Percentiles rank a stretch among this genome's conserved stretches.
phyloP scores from a whole-genome alignment of 2,113 vertebrate species.

The Phainopepla nitens region DNA sequence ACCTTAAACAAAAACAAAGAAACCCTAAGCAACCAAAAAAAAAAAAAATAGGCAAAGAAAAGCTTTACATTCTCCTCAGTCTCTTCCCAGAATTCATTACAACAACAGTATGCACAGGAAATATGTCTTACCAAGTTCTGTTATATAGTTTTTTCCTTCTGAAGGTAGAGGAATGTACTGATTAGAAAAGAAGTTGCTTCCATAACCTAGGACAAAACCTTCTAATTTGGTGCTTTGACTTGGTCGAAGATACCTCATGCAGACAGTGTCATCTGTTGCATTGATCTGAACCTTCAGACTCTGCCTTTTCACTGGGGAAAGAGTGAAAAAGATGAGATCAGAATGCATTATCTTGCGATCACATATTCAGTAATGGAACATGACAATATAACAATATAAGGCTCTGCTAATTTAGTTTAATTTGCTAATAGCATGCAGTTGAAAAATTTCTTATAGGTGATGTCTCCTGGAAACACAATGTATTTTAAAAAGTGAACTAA shows the following conservation, averaged over 20 bases:
- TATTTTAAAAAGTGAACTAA: neutral
- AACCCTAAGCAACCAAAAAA: neutral
- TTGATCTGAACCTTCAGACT: constrained; percentile 92
- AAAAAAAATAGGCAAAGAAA: neutral
- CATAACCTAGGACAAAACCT: constrained; percentile 94
- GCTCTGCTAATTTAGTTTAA: neutral
- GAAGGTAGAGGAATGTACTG: constrained; percentile 89
- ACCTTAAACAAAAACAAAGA: neutral
- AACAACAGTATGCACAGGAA: neutral
- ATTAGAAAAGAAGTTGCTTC: constrained; percentile 88
- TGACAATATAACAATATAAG: neutral
- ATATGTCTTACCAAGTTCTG: constrained; percentile 86
- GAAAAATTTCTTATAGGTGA: neutral
- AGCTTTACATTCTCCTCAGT: neutral
- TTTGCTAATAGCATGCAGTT: neutral
- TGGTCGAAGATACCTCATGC: constrained; percentile 87
- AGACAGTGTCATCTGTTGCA: constrained; percentile 86
- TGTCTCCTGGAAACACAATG: neutral
- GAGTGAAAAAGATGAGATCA: neutral
- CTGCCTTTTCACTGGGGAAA: constrained; percentile 81
- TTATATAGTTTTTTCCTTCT: constrained; percentile 80
- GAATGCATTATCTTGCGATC: neutral
- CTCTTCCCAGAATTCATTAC: neutral
- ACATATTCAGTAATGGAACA: neutral
- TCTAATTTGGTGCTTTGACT: constrained; percentile 82